These are phyloP conservation scores for Phainopepla nitens DNA, from an alignment of 2,113 vertebrate species.

Conservation along the genomic window DNA sequence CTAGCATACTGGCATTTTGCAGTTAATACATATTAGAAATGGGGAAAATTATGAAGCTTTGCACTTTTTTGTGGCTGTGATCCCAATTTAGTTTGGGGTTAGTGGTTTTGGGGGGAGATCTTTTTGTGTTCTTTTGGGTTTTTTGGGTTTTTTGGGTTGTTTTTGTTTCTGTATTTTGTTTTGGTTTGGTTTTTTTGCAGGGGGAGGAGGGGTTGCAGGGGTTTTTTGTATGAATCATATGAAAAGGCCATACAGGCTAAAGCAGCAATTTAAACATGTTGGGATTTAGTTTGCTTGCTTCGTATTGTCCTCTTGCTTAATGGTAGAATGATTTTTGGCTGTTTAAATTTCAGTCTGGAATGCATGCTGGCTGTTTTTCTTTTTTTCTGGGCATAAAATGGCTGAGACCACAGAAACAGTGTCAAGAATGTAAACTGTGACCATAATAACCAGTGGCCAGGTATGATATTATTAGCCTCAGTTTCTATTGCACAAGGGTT, in stretches of 20 bases:
- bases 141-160: neutral
- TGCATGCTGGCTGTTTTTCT: neutral
- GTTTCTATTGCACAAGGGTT: neutral
- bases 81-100: neutral
- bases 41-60: neutral
- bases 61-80: neutral
- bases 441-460: neutral
- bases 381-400: slow-evolving; percentile 9
- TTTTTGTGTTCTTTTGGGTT: neutral
- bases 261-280: slow-evolving; percentile 40
- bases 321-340: slow-evolving; percentile 34
- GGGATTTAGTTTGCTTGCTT: slow-evolving; percentile 35
- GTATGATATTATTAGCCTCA: neutral
- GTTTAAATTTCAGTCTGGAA: slow-evolving; percentile 52
- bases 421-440: slow-evolving; percentile 15
- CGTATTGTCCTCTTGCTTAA: slow-evolving; percentile 44
- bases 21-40: neutral
- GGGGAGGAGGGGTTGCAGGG: too few relatives aligned
- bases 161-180: neutral
- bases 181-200: neutral
- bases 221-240: neutral
- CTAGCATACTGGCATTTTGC: neutral
- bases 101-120: neutral
- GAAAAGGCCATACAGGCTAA: neutral
- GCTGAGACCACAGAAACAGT: neutral